Evolutionary conservation across 2,797 vertebrate species (phyloP), one percentile per base, ranked within the genome.

Genomic region (Menidia menidia): DNA sequence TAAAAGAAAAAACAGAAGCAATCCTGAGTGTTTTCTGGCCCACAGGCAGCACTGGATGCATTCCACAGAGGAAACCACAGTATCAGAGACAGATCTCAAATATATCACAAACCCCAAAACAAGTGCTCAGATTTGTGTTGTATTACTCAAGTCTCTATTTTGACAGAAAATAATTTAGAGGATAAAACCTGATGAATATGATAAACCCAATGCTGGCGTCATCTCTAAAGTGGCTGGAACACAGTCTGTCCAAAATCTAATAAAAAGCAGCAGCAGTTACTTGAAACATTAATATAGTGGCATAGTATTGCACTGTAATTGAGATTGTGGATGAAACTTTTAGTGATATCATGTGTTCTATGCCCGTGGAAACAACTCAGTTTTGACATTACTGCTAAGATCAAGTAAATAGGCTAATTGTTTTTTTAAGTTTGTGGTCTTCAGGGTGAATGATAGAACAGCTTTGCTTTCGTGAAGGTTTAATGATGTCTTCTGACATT

Each of bases 121-220:
- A 43, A 52, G 44, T 69, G 56, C 32, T 53, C 66, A 52, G 41
- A 52, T 77, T 67, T 32, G 18, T 53, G 53, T 57, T 57, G 19
- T 31, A 61, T 33, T 51, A 32, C 30, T 71, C 6, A 61, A 60
- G 45, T 62, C 67, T 52, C 31, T 33, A 45, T 51, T 61, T 57
- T 66, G 53, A 65, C 44, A 61, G 60, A 31, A 70, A 51, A 71
- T 50, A 43, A 63, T 32, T 70, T 44, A 6, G n/a, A 55, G 30
- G 55, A 64, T 60, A 30, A 60, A 70, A 47, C 43, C 42, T 7
- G 39, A 61, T 48, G 32, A 0, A 18, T 58, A 25, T 69, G 61
- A 54, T 55, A 52, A 59, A 43, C 31, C 9, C 43, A 52, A 43
- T 52, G 18, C 39, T 67, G 31, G 32, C 61, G 15, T 63, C 19